phyloP scores from a whole-genome alignment of 2,113 vertebrate genomes.

The Rhynchopsitta pachyrhyncha region DNA sequence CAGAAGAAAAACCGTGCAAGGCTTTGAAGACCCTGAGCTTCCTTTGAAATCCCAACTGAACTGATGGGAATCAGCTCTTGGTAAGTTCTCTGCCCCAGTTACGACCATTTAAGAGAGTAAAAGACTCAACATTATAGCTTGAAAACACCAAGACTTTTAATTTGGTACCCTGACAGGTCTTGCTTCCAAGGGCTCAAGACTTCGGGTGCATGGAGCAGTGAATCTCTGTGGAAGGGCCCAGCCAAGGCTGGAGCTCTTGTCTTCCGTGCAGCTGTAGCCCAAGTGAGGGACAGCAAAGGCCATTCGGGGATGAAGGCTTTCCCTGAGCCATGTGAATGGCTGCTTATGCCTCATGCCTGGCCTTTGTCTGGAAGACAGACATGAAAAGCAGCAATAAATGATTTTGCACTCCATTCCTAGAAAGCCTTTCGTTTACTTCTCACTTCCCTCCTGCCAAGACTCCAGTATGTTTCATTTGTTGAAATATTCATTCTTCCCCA shows the following conservation, averaged over 20 bases:
- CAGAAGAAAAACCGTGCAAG: neutral
- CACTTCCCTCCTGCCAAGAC: neutral
- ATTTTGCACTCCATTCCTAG: constrained; percentile 30
- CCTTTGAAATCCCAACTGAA: neutral
- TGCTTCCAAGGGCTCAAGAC: neutral
- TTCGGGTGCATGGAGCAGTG: neutral
- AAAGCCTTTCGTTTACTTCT: neutral
- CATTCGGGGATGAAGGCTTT: neutral
- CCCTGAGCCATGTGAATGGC: accelerated
- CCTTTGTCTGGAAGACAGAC: neutral
- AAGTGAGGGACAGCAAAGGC: neutral
- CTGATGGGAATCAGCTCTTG: neutral
- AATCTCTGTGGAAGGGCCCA: neutral
- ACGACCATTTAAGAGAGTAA: neutral
- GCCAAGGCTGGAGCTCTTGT: neutral
- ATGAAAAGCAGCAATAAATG: neutral
- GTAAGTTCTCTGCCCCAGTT: neutral
- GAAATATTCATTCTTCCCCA: neutral
- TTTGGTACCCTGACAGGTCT: neutral
- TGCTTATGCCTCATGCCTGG: accelerated
- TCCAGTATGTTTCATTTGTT: neutral
- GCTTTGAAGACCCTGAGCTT: neutral
- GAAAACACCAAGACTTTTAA: neutral
- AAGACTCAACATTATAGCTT: accelerated
- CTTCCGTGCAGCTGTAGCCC: neutral